Evolutionary conservation across 2,113 vertebrate species (phyloP).

Genomic region (Seriola rivoliana): DNA sequence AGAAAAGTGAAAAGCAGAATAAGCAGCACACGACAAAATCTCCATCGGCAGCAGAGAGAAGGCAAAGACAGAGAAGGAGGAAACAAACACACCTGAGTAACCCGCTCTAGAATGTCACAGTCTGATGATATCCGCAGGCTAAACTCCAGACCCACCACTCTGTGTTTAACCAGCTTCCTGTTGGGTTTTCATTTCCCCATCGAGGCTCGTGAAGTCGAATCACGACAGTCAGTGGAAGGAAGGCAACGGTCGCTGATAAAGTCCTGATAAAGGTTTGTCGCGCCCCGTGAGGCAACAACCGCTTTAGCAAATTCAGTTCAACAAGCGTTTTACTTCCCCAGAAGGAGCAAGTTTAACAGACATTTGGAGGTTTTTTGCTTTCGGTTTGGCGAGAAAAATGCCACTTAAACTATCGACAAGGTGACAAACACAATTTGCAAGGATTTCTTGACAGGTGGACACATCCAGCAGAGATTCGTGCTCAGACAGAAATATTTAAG

Average conservation of each 20-base stretch:
- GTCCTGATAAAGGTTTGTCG: not conserved
- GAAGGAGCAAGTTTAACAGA: no score
- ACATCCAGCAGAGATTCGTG: no score
- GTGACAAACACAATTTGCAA: no score
- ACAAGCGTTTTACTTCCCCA: no score
- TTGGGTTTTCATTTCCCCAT: constrained; percentile 15
- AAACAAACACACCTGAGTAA: constrained; percentile 20
- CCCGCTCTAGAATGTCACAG: constrained; percentile 52
- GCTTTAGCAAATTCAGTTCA: no score
- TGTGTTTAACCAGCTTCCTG: not conserved
- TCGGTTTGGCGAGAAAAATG: no score
- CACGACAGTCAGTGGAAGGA: not conserved
- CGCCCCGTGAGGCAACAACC: no score
- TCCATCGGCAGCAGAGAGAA: constrained; percentile 31
- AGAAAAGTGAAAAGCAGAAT: not conserved
- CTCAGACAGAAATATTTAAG: no score
- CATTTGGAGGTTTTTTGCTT: no score
- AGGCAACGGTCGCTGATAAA: not conserved
- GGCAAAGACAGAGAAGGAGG: not conserved
- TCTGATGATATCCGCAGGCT: constrained; percentile 23
- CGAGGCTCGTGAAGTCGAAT: not conserved
- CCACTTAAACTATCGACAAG: no score
- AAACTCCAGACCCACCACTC: not conserved
- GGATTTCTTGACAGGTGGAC: no score
- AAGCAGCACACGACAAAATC: not conserved